phyloP scores from a whole-genome alignment of 2,113 vertebrate genomes.

The Pleuronectes platessa region DNA sequence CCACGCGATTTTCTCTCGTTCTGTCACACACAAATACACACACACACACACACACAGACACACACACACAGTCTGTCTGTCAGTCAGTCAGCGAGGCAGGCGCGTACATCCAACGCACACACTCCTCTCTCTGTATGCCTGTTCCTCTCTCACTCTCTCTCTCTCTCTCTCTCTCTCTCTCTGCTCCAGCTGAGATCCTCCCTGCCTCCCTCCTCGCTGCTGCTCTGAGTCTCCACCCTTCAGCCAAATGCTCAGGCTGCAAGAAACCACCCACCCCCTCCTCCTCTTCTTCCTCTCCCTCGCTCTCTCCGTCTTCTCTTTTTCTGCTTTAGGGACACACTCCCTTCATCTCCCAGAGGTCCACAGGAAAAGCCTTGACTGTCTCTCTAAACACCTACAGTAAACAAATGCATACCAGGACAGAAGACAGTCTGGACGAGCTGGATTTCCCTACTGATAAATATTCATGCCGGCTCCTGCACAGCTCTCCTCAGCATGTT shows the following conservation, averaged over 20 bases:
- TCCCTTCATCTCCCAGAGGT: conserved; percentile 50
- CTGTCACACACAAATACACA: conserved; percentile 53
- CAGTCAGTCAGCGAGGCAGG: conserved; percentile 45
- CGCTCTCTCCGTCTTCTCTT: conserved; percentile 32
- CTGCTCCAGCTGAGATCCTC: conserved; percentile 68
- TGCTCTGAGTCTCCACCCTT: conserved; percentile 79
- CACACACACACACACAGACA: conserved; percentile 42
- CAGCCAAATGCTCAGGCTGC: conserved; percentile 64
- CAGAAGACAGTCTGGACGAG: conserved; percentile 14
- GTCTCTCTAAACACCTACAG: conserved; percentile 58
- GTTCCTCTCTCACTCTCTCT: conserved; percentile 36
- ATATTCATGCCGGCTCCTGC: not conserved
- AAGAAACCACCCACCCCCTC: conserved; percentile 62
- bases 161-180: conserved; percentile 35
- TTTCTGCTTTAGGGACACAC: conserved; percentile 45
- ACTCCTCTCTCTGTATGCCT: conserved; percentile 57
- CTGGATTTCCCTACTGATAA: conserved; percentile 15
- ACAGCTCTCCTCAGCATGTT: not conserved
- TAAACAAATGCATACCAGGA: conserved; percentile 65
- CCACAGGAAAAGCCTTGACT: conserved; percentile 65
- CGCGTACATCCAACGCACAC: conserved; percentile 56
- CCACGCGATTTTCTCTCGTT: conserved; percentile 51
- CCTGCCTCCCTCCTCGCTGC: conserved; percentile 63
- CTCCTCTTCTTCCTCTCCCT: conserved; percentile 3
- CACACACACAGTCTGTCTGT: conserved; percentile 15